These are phyloP conservation scores for Oeneis ivallda DNA, from an alignment of 2,888 invertebrate species.

Conservation along the genomic window DNA sequence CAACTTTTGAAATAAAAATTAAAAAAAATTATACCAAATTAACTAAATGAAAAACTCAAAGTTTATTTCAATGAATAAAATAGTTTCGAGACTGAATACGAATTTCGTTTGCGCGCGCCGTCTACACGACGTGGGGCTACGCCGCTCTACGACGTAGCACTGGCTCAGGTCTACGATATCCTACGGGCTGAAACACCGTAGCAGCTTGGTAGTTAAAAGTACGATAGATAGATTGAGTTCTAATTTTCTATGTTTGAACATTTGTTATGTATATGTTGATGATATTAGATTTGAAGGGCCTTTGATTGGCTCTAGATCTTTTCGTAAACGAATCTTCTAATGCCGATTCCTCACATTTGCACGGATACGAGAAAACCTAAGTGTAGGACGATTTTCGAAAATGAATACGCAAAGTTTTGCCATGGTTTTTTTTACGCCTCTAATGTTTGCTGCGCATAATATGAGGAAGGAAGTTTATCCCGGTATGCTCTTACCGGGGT, in stretches of 20 bases:
- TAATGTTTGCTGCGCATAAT: no score
- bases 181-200: neutral
- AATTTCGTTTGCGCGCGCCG: conserved; percentile 47
- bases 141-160: conserved; percentile 73
- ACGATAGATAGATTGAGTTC: neutral
- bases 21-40: conserved; percentile 12
- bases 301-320: no score
- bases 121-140: conserved; percentile 63
- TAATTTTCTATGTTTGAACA: neutral
- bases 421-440: no score
- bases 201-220: neutral
- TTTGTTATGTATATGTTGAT: neutral
- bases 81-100: conserved; percentile 45
- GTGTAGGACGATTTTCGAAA: no score
- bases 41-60: conserved; percentile 25
- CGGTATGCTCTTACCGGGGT: no score
- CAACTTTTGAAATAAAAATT: neutral
- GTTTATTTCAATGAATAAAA: conserved; percentile 5
- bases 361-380: no score
- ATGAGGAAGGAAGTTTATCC: no score
- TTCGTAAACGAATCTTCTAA: no score
- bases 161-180: conserved; percentile 43
- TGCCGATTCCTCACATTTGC: no score
- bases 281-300: no score
- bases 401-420: no score